These are phyloP conservation scores for Thinocorus orbignyianus DNA, from an alignment of 2,113 vertebrate genomes.

Conservation along the genomic window DNA sequence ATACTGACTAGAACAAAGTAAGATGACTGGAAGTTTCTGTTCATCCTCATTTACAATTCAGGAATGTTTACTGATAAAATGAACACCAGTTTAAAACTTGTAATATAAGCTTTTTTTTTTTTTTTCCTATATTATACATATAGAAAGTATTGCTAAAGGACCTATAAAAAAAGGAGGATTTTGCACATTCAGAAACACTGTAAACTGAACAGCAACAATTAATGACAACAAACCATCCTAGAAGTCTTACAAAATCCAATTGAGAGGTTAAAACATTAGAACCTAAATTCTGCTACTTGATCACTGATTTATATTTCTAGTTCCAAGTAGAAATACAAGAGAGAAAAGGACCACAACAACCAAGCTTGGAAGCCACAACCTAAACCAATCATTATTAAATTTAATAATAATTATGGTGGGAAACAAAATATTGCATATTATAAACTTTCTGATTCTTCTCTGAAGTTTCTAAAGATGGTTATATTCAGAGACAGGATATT, in stretches of 20 bases:
- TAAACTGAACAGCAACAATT: background rate
- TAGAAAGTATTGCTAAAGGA: background rate
- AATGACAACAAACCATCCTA: background rate
- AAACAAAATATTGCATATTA: background rate
- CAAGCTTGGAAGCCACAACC: background rate
- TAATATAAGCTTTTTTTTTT: background rate
- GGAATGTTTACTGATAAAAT: background rate
- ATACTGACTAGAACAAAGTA: background rate
- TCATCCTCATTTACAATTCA: background rate
- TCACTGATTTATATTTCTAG: background rate
- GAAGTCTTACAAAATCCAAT: background rate
- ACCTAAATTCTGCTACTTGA: background rate
- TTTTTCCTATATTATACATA: too few relatives aligned
- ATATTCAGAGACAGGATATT: background rate
- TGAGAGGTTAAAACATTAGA: background rate
- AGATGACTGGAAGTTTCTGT: background rate
- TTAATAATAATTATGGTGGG: background rate
- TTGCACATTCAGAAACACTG: background rate
- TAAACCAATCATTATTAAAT: background rate
- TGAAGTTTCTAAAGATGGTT: background rate
- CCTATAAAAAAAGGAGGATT: background rate
- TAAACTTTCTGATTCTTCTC: background rate
- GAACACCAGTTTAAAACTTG: background rate
- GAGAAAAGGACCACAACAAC: background rate
- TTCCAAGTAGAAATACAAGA: background rate